Evolutionary conservation across 2,888 invertebrate species (phyloP), one percentile per base, ranked within the genome.

Genomic region (Calliphora vomitoria): DNA sequence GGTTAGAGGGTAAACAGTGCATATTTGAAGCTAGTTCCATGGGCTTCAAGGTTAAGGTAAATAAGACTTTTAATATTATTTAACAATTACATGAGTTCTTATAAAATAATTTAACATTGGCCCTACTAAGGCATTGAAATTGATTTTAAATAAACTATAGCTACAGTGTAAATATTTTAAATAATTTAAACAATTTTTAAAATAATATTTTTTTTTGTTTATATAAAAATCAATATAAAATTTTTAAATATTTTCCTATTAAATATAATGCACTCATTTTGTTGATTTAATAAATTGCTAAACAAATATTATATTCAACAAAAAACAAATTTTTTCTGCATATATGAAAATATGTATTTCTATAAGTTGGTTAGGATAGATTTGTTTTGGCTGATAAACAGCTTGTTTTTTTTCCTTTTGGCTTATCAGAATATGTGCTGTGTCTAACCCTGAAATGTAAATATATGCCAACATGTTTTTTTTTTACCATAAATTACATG

Each of bases 211-310:
- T 11, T 44, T 44, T 11, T 11, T 44, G 44, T 44, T 35, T 35
- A 35, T 35, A 6, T 35, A 35, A 35, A 35, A 35, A 35, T 35
- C 35, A 25, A 25, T 25, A 25, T 2, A 25, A 25, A 25, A 25
- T 25, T 25, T 25, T 25, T 25, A 25, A 35, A 78, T 68, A 66
- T 55, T 78, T 78, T 41, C n/a, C n/a, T 55, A 55, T 68, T 64
- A 55, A 78, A 71, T 80, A 31, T 20, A 62, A 62, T 80, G 60
- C 50, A 50, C 60, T 60, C 50, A 38, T 60, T 60, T 44, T 50
- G 35, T 80, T 80, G 71, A 80, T 71, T 25, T 38, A 60, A 80
- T 50, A 80, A 80, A 80, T 71, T 71, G 38, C 35, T 60, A 62
- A 50, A 80, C 44, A 50, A 60, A 62, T 35, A 25, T 25, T 44